Conservation (phyloP, 2,797 vertebrate genomes). For the Coranthus polyacanthus region DNA sequence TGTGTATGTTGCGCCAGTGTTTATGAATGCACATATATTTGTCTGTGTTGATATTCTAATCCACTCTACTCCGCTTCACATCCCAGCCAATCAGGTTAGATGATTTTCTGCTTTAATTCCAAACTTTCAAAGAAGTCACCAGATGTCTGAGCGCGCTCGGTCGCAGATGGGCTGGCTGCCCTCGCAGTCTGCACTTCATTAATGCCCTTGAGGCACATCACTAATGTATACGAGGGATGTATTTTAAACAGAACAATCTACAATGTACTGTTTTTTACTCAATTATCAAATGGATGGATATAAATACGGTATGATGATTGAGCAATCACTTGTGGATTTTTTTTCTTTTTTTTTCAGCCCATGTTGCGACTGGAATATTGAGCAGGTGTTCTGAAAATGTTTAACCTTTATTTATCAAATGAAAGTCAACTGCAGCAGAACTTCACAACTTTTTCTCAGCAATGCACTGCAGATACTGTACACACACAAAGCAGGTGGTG, state of each 20-base stretch:
- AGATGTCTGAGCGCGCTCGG: conserved; percentile 50
- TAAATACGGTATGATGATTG: neutral
- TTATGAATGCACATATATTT: conserved; percentile 55
- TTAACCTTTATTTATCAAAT: conserved; percentile 15
- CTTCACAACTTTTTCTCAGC: conserved; percentile 3
- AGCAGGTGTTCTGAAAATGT: conserved; percentile 30
- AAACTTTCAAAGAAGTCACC: conserved; percentile 60
- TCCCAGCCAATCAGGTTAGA: conserved; percentile 48
- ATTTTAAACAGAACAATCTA: conserved; percentile 41
- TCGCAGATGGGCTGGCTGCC: conserved; percentile 63
- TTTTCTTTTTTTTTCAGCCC: neutral
- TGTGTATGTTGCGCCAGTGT: conserved; percentile 23
- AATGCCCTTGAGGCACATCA: conserved; percentile 55
- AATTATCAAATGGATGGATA: neutral
- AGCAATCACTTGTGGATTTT: conserved; percentile 5
- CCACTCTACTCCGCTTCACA: conserved; percentile 25
- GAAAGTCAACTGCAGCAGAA: conserved; percentile 10
- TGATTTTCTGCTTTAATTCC: conserved; percentile 62
- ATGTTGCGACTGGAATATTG: conserved; percentile 5
- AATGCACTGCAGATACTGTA: neutral
- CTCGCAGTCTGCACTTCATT: conserved; percentile 52
- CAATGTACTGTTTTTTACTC: neutral
- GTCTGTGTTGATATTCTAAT: conserved; percentile 63
- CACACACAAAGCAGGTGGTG: neutral
- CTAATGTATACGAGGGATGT: conserved; percentile 27